phyloP scores from a whole-genome alignment of 2,888 invertebrate genomes.

The Euphydryas editha region DNA sequence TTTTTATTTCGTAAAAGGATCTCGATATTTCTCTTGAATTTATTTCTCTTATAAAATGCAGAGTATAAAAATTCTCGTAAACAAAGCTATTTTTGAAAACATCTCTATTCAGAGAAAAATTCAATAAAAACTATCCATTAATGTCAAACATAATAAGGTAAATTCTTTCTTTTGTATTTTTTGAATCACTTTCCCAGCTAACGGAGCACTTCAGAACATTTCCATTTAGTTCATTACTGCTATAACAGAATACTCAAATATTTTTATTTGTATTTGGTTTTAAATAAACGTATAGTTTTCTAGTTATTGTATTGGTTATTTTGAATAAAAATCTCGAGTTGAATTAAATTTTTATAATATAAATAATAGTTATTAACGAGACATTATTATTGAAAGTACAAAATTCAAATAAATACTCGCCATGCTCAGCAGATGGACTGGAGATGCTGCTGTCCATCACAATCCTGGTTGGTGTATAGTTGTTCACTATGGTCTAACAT shows the following conservation, averaged over 20 bases:
- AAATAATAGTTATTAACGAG: no score
- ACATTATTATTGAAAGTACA: no score
- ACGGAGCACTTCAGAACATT: not conserved
- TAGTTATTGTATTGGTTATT: no score
- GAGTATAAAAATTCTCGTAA: not conserved
- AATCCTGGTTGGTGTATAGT: no score
- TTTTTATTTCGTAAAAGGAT: not conserved
- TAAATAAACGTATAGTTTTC: no score
- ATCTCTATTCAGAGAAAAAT: not conserved
- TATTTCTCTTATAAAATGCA: not conserved
- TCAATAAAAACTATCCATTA: constrained; percentile 10
- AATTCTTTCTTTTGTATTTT: constrained; percentile 9
- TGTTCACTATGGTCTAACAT: no score
- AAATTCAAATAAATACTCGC: no score
- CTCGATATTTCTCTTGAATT: not conserved
- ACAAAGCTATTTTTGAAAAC: not conserved
- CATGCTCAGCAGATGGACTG: no score
- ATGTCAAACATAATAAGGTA: constrained; percentile 9
- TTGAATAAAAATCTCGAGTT: no score
- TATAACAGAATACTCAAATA: not conserved
- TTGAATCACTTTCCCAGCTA: not conserved
- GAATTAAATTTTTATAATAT: no score
- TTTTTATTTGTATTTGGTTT: not conserved
- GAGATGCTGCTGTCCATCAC: no score
- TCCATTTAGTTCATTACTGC: not conserved